A percentile compares a stretch with the other conserved stretches of the same genome.
phyloP scores from a whole-genome alignment of 2,888 invertebrate genomes.

The Agrochola circellaris region DNA sequence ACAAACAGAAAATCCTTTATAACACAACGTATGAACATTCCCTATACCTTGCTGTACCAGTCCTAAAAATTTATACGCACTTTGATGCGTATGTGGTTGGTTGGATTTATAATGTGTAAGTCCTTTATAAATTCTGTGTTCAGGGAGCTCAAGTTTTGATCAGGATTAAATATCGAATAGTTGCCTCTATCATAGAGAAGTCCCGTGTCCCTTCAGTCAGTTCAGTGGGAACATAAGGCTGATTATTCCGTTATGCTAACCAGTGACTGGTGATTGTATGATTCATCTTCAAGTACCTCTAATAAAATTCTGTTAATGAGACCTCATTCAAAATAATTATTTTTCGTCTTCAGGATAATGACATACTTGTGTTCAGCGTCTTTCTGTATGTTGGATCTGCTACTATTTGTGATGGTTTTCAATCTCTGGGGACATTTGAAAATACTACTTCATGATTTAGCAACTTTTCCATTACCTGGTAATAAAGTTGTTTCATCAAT shows the following conservation, averaged over 20 bases:
- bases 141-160: too few species aligned
- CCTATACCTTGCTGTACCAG: conserved; percentile 41
- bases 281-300: background rate
- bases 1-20: conserved; percentile 7
- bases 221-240: too few species aligned
- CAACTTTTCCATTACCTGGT: conserved; percentile 32
- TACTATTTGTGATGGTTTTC: conserved; percentile 30
- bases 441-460: conserved; percentile 32
- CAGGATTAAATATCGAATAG: background rate
- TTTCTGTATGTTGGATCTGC: conserved; percentile 31
- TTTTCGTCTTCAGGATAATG: conserved; percentile 20
- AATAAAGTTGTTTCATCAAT: background rate
- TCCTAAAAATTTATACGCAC: conserved; percentile 31
- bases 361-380: conserved; percentile 2
- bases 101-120: conserved; percentile 47
- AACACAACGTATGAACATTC: conserved; percentile 53
- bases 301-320: background rate
- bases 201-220: too few species aligned
- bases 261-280: too few species aligned
- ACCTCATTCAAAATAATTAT: background rate
- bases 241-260: too few species aligned
- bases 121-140: background rate
- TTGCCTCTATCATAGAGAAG: background rate
- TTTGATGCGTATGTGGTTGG: conserved; percentile 38
- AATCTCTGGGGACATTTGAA: conserved; percentile 43